Base-by-base conservation (phyloP, 2,888 invertebrate genomes). In the Aethes cnicana region DNA sequence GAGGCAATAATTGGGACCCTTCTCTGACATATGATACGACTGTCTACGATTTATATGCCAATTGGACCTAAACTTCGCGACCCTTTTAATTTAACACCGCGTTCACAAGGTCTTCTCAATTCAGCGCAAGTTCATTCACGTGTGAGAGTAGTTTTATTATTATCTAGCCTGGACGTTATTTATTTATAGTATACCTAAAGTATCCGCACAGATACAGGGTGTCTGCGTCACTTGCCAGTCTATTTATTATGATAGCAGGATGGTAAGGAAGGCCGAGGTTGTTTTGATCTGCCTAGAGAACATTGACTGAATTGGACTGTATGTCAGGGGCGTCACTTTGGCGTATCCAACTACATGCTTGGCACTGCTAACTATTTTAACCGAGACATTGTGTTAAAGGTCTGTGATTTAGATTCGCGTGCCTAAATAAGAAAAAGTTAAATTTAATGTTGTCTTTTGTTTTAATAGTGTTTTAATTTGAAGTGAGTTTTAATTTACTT, bases 261-360 rank as follows among this genome's bases (percentile, higher is more conserved):
- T 30, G 11, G 42, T 43, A 48, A 41, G 43, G 44, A 52, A 52
- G 52, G 55, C 47, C 54, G 48, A 46, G 47, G 37, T 53, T 55
- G 55, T 55, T 56, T 50, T 50, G 50, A 47, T 48, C 47, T 37
- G 30, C 47, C 54, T 52, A 55, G 41, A 46, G 52, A 47, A 53
- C 56, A 47, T 54, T 56, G 57, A 55, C 52, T 55, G 66, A 62
- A 61, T 55, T 57, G 57, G 60, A 54, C 62, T 56, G 55, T 63
- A 57, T 75, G 79, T 77, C 80, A 80, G 65, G 78, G 78, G 61
- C 77, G 64, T 48, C 49, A 50, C 61, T 69, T 81, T 79, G 81
- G 77, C 81, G 62, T 61, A 58, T 62, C 61, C 55, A 57, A 55
- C 61, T 56, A 59, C 58, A 64, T 58, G 57, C 53, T 60, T 58